Evolutionary conservation across 1,140 invertebrate genomes (phyloP).

Genomic region (Drosophila rufa): DNA sequence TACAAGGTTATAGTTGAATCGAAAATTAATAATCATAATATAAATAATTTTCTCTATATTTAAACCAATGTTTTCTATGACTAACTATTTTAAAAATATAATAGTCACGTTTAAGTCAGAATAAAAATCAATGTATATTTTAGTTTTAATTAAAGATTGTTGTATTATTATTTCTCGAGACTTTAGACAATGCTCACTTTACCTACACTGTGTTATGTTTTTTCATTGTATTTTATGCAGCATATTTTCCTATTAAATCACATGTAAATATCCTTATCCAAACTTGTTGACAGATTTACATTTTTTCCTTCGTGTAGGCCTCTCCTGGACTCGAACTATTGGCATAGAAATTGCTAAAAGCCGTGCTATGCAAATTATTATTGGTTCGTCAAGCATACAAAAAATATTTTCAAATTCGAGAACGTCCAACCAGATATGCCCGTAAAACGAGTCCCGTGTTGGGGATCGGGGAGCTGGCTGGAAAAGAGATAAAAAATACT

Average conservation of each 20-base stretch:
- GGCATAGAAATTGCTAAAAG: conserved; percentile 69
- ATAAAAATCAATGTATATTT: too few species aligned
- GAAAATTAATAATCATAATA: too few species aligned
- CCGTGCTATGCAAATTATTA: conserved; percentile 80
- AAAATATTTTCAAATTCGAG: conserved; percentile 64
- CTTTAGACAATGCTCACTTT: background rate
- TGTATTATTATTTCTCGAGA: background rate
- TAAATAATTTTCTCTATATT: too few species aligned
- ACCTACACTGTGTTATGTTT: too few species aligned
- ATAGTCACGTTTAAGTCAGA: too few species aligned
- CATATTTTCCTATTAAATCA: background rate
- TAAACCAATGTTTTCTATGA: too few species aligned
- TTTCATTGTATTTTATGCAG: too few species aligned
- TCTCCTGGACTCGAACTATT: conserved; percentile 1
- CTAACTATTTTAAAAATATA: too few species aligned
- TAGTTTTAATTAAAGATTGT: too few species aligned
- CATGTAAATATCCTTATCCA: too few species aligned
- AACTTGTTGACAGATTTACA: background rate
- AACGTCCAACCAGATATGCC: conserved; percentile 31
- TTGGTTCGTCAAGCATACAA: conserved; percentile 72
- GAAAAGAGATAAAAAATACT: conserved; percentile 46
- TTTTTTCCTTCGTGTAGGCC: background rate
- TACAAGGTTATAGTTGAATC: too few species aligned
- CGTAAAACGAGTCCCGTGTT: background rate
- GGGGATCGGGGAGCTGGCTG: background rate